phyloP scores from a whole-genome alignment of 35 echinoderm and acorn worm species.

The Ptychodera flava region DNA sequence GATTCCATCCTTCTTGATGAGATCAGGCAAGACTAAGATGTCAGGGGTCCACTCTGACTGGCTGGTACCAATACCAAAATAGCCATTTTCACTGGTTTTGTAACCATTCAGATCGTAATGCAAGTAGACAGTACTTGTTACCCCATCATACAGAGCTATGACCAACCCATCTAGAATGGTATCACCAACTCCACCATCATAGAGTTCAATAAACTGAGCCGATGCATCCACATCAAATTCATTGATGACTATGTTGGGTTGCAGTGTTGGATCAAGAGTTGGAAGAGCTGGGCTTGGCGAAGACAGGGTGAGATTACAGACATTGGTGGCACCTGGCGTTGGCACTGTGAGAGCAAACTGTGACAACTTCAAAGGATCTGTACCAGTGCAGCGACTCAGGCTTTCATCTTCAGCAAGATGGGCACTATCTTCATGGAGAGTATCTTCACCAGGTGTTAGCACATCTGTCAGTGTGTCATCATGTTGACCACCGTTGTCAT shows the following conservation, averaged over 20 bases:
- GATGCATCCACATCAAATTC: constrained; percentile 56
- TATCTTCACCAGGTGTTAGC: constrained; percentile 57
- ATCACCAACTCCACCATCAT: constrained; percentile 71
- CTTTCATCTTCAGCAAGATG: constrained; percentile 54
- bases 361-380: constrained; percentile 36
- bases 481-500: constrained; percentile 41
- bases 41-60: constrained; percentile 25
- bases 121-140: constrained; percentile 24
- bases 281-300: neutral
- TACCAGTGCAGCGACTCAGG: constrained; percentile 71
- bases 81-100: constrained; percentile 52
- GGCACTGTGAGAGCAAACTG: constrained; percentile 31
- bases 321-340: constrained; percentile 43
- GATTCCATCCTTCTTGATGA: constrained; percentile 18
- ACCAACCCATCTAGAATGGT: constrained; percentile 38
- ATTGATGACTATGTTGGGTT: constrained; percentile 50
- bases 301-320: constrained; percentile 3
- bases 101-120: constrained; percentile 24
- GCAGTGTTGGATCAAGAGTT: constrained; percentile 1
- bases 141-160: constrained; percentile 46
- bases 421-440: constrained; percentile 54
- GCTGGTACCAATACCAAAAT: constrained; percentile 43
- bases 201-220: constrained; percentile 62
- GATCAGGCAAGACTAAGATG: neutral
- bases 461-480: constrained; percentile 33